Evolutionary conservation across 2,113 vertebrate genomes (phyloP).

Genomic region (Neotragus moschatus): DNA sequence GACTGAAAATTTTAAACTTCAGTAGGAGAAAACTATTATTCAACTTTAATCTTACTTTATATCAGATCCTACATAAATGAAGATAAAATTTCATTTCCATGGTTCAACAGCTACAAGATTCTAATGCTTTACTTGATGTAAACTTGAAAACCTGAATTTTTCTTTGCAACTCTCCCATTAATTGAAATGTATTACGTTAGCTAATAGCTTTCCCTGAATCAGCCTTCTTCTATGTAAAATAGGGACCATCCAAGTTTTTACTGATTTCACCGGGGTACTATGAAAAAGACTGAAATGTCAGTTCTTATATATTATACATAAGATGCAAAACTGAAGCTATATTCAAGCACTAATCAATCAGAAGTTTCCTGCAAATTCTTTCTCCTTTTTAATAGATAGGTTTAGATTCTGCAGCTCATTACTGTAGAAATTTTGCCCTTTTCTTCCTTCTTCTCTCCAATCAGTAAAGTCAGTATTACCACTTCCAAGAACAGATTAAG

Average conservation of each 20-base stretch:
- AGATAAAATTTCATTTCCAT: background rate
- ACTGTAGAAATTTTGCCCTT: background rate
- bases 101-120: constrained; percentile 1
- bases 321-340: background rate
- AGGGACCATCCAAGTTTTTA: background rate
- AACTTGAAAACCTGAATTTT: background rate
- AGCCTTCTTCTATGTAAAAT: constrained; percentile 4
- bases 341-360: background rate
- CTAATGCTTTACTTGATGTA: background rate
- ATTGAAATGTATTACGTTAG: background rate
- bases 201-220: background rate
- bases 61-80: background rate
- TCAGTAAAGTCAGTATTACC: background rate
- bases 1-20: background rate
- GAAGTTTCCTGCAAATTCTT: background rate
- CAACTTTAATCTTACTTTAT: background rate
- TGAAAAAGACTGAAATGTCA: constrained; percentile 15
- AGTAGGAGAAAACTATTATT: background rate
- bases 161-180: background rate
- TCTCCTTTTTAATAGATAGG: background rate
- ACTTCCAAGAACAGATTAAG: background rate
- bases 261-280: background rate
- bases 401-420: background rate
- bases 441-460: background rate
- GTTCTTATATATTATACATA: background rate